A percentile compares a stretch with the other conserved stretches of the same genome.
These are phyloP conservation scores for Lordiphosa collinella DNA, from an alignment of 1,140 invertebrate species.

Conservation along the genomic window DNA sequence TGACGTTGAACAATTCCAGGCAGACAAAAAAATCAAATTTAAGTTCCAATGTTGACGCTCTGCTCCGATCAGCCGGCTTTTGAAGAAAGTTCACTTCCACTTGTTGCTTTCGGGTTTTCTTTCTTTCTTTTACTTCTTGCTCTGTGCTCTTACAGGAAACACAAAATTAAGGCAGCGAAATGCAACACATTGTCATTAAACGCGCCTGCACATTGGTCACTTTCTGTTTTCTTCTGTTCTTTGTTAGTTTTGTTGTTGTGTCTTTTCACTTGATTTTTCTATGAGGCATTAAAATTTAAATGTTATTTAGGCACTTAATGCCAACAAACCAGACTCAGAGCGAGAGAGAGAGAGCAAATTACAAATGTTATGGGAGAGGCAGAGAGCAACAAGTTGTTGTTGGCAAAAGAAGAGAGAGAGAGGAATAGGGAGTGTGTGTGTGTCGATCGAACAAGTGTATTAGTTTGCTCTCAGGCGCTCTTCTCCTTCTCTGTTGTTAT, in stretches of 20 bases:
- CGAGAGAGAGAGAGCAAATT: constrained; percentile 13
- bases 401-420: constrained; percentile 1
- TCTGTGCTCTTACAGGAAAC: constrained; percentile 60
- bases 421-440: neutral
- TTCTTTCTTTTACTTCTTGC: constrained; percentile 17
- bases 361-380: constrained; percentile 3
- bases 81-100: constrained; percentile 62
- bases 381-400: constrained; percentile 22
- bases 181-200: constrained; percentile 35
- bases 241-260: constrained; percentile 30
- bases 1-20: neutral
- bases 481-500: constrained; percentile 35
- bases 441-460: constrained; percentile 38
- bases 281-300: constrained; percentile 46
- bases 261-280: constrained; percentile 13
- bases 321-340: neutral
- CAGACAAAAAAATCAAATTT: no score
- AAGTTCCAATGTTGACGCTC: neutral
- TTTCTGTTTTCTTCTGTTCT: constrained; percentile 25
- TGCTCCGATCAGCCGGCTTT: constrained; percentile 54
- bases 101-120: constrained; percentile 58
- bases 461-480: constrained; percentile 3
- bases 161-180: constrained; percentile 60
- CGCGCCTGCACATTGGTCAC: constrained; percentile 52
- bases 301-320: constrained; percentile 36